Evolutionary conservation across 2,113 vertebrate genomes (phyloP), one percentile per base, ranked within the genome.

Genomic region (Probosciger aterrimus): DNA sequence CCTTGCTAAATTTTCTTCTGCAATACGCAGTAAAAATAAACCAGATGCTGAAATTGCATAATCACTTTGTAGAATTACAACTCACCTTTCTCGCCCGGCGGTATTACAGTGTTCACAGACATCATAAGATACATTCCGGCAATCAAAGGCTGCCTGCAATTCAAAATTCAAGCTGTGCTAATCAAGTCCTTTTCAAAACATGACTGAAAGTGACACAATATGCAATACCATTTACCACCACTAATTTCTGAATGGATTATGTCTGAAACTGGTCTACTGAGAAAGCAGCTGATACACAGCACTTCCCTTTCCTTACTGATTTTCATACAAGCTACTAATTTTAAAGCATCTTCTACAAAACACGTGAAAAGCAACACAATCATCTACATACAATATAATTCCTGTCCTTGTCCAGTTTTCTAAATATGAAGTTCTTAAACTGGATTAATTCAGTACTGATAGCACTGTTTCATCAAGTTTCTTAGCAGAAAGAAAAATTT

Each of bases 121-220:
- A 99, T 99, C 96, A 99, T 98, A 90, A 99, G 98, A 97, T 99
- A 99, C 90, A 99, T 99, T 93, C 99, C 99, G 82, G 99, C 99
- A 97, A 99, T 98, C 97, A 99, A 98, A 47, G 99, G 99, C 95
- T 99, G 99, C 95, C 99, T 99, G 94, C 12, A 97, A 87, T 76
- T 93, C 59, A 97, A 94, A 95, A 93, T 1, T 10, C 90, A 86
- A 70, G 39, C 47, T 53, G 46, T 93, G 20, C 30, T 88, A 79
- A 86, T 79, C 60, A 91, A 80, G 23, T 37, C 20, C 6, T 69
- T 70, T 53, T 19, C 55, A 89, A 89, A 93, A 80, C 5, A 10
- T 4, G 6, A 65, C n/a, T 65, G 35, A 37, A 89, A 78, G 35
- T 47, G 30, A 79, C 31, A 75, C 0, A 0, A 77, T 35, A 52